Percentiles rank a stretch among this genome's conserved stretches.
Conservation (phyloP, 2,113 vertebrate species). For the Isichthys henryi region DNA sequence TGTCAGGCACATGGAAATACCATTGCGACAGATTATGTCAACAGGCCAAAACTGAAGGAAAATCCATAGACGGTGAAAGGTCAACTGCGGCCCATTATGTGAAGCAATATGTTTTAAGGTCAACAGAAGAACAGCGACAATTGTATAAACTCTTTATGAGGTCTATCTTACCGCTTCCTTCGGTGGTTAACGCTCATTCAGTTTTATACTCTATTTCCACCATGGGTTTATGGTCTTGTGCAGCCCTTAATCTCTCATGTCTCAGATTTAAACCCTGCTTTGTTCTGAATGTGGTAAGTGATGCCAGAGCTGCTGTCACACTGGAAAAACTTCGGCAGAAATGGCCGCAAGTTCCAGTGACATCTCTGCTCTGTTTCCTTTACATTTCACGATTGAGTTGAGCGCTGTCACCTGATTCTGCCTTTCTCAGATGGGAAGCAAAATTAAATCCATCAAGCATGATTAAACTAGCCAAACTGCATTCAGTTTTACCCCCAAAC, state of each 20-base stretch:
- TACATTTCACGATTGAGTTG: background rate
- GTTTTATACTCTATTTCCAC: background rate
- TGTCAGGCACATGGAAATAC: background rate
- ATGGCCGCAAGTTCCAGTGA: background rate
- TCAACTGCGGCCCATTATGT: background rate
- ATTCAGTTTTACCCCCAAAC: background rate
- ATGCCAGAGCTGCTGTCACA: background rate
- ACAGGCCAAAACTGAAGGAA: background rate
- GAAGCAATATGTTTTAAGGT: conserved; percentile 11
- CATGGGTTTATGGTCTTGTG: background rate
- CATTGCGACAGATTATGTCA: background rate
- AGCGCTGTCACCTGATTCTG: background rate
- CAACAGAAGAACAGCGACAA: background rate
- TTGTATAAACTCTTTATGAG: background rate
- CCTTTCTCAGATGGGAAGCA: background rate
- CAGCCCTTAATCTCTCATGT: background rate
- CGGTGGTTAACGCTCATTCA: background rate
- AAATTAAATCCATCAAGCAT: conserved; percentile 4
- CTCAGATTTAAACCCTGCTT: background rate
- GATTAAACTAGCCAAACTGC: background rate
- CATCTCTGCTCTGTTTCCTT: background rate
- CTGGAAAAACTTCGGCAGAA: background rate
- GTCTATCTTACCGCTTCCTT: background rate
- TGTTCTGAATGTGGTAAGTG: background rate
- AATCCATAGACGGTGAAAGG: background rate